A percentile compares a stretch with the other conserved stretches of the same genome.
These are phyloP conservation scores for Parapristionchus giblindavisi DNA, from an alignment of 2,888 invertebrate genomes.

Conservation along the genomic window DNA sequence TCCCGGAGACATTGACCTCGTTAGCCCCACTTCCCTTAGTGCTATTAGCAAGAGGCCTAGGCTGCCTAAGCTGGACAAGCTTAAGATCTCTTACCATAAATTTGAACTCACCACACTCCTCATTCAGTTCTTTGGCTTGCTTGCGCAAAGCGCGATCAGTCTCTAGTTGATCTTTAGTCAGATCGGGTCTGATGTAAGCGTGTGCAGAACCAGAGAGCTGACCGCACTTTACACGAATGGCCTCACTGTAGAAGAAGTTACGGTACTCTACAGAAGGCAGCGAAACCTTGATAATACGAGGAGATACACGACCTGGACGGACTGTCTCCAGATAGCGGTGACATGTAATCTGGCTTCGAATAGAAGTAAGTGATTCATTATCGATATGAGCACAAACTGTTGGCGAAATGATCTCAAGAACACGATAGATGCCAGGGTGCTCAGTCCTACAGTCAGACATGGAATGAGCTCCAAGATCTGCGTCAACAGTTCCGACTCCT, in stretches of 20 bases:
- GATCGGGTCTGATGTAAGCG: not conserved
- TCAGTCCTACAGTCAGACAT: not conserved
- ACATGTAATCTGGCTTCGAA: not conserved
- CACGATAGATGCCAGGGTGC: conserved; percentile 11
- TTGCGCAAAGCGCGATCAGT: not conserved
- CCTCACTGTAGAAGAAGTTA: not conserved
- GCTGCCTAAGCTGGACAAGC: too few relatives aligned
- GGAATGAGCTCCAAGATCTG: not conserved
- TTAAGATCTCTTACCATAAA: not conserved
- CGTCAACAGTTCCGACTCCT: not conserved
- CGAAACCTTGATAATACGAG: not conserved
- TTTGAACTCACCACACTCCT: not conserved
- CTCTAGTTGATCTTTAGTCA: not conserved
- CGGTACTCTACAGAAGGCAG: not conserved
- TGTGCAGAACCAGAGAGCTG: not conserved
- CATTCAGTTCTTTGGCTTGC: not conserved
- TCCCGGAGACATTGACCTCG: too few relatives aligned
- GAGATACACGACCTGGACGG: not conserved
- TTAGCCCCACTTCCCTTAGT: too few relatives aligned
- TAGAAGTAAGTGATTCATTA: not conserved
- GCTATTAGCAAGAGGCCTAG: too few relatives aligned
- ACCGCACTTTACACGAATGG: not conserved
- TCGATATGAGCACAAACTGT: not conserved
- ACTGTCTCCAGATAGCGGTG: not conserved
- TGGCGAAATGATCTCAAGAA: not conserved